phyloP scores from a whole-genome alignment of 53 echinoderm and acorn worm genomes.

The Echinometra lucunter region DNA sequence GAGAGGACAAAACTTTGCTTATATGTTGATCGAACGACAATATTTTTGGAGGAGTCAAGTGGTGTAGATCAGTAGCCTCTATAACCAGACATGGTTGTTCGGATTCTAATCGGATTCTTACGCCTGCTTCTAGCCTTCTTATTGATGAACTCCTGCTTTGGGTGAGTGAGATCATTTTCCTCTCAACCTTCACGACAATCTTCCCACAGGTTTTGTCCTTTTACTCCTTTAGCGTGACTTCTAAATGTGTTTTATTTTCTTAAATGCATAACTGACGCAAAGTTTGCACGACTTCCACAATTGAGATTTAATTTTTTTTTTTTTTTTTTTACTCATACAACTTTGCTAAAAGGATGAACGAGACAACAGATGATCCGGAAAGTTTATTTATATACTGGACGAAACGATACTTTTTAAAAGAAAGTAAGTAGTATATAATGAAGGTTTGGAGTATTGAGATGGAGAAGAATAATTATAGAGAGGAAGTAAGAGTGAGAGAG shows the following conservation, averaged over 20 bases:
- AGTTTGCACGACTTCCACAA: not conserved
- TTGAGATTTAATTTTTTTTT: too few species aligned
- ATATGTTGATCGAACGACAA: constrained; percentile 26
- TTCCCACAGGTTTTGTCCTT: not conserved
- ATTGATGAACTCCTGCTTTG: constrained; percentile 63
- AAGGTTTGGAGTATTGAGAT: not conserved
- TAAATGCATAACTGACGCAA: too few species aligned
- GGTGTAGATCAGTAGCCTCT: not conserved
- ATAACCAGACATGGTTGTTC: constrained; percentile 63
- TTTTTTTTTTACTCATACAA: not conserved
- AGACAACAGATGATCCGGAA: not conserved
- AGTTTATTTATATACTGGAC: not conserved
- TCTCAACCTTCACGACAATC: not conserved
- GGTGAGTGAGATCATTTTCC: constrained; percentile 34
- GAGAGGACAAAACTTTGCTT: constrained; percentile 24
- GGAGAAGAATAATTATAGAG: not conserved
- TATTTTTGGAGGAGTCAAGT: constrained; percentile 43
- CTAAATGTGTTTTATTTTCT: not conserved
- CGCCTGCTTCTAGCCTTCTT: constrained; percentile 59
- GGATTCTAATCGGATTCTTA: constrained; percentile 68
- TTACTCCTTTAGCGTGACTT: not conserved
- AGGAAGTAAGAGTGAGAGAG: not conserved
- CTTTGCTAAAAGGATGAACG: not conserved
- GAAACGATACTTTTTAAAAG: not conserved
- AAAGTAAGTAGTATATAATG: not conserved